These are phyloP conservation scores for Plebejus argus DNA, from an alignment of 2,888 invertebrate genomes.

Conservation along the genomic window DNA sequence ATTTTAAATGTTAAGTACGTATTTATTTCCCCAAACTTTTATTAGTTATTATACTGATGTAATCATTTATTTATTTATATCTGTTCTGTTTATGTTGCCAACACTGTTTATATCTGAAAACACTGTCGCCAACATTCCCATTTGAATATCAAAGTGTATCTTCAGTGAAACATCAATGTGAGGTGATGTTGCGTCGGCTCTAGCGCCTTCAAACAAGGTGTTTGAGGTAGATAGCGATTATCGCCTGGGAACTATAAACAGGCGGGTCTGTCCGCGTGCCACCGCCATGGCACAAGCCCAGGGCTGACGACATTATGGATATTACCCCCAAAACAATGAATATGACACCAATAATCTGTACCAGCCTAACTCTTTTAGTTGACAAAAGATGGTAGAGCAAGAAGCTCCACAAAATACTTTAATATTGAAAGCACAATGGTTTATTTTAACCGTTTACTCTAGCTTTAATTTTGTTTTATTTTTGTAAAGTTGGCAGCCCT, in stretches of 20 bases:
- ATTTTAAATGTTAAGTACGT: not conserved
- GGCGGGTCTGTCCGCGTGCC: conserved; percentile 65
- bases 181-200: conserved; percentile 59
- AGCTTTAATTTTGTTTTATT: not conserved
- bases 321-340: not conserved
- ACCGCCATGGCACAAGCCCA: conserved; percentile 48
- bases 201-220: conserved; percentile 71
- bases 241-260: conserved; percentile 79
- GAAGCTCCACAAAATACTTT: not conserved
- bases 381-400: not conserved
- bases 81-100: not conserved
- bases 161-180: not conserved
- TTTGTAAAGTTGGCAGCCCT: conserved; percentile 39
- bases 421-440: not conserved
- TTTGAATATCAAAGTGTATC: not conserved
- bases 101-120: not conserved
- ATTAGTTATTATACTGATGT: not conserved
- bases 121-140: not conserved
- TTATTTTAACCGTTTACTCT: not conserved
- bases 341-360: not conserved
- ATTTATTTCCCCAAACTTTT: not conserved
- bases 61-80: not conserved
- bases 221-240: conserved; percentile 77
- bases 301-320: not conserved
- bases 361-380: not conserved